These are phyloP conservation scores for Pongo pygmaeus DNA, from an alignment of 2,113 vertebrate species.

Conservation along the genomic window DNA sequence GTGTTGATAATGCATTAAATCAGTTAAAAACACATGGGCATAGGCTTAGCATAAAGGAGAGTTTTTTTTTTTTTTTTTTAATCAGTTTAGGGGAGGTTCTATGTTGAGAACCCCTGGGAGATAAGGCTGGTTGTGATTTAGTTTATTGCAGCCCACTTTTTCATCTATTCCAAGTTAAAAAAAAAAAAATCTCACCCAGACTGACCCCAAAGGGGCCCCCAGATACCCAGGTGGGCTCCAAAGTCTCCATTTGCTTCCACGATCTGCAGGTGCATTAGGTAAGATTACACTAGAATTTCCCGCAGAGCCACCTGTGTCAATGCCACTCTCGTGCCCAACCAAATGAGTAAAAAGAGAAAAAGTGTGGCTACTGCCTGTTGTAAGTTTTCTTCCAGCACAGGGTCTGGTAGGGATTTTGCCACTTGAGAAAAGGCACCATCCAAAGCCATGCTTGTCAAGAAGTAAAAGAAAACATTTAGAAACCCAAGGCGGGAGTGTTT, in stretches of 20 bases:
- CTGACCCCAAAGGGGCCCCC: not conserved
- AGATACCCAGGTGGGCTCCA: not conserved
- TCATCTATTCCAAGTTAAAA: not conserved
- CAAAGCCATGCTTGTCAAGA: not conserved
- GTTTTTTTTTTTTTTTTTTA: not conserved
- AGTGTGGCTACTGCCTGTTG: not conserved
- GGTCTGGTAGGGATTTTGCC: not conserved
- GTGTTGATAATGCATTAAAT: not conserved
- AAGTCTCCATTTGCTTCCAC: rapidly evolving
- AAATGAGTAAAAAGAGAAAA: not conserved
- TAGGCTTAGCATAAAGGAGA: not conserved
- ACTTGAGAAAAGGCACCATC: not conserved
- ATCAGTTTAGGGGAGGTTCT: too few relatives aligned
- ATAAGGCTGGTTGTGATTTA: not conserved
- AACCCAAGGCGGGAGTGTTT: not conserved
- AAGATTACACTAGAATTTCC: rapidly evolving
- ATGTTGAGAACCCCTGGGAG: not conserved
- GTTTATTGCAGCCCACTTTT: not conserved
- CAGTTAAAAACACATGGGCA: not conserved
- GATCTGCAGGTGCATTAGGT: not conserved
- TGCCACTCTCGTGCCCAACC: not conserved
- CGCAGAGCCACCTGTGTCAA: too few relatives aligned
- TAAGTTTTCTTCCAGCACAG: not conserved
- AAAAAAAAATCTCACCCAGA: not conserved
- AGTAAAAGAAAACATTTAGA: not conserved